Conservation (phyloP, 2,888 invertebrate genomes). For the Cheiracanthium punctorium region DNA sequence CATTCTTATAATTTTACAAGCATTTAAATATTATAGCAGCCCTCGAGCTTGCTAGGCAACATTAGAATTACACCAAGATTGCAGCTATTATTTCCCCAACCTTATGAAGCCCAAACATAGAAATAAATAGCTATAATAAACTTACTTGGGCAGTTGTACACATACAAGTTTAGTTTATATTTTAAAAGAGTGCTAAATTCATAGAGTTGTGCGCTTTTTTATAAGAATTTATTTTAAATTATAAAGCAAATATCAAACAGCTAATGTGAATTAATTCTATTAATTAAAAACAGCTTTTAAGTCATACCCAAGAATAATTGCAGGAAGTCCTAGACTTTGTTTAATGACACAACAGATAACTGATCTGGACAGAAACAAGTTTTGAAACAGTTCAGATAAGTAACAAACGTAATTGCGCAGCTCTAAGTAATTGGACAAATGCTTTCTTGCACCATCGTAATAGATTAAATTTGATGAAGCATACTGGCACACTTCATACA, state of each 20-base stretch:
- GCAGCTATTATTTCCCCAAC: too few relatives aligned
- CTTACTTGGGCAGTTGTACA: neutral
- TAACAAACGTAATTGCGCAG: neutral
- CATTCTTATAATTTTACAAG: too few relatives aligned
- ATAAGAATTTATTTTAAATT: neutral
- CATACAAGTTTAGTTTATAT: neutral
- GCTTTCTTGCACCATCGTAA: slow-evolving; percentile 24
- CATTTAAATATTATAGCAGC: too few relatives aligned
- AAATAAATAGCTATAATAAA: neutral
- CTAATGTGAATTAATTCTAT: neutral
- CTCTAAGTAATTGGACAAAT: neutral
- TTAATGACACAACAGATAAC: slow-evolving; percentile 24
- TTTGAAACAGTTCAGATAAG: neutral
- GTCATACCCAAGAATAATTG: slow-evolving; percentile 41
- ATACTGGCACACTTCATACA: neutral
- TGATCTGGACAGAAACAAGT: neutral
- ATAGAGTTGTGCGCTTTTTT: neutral
- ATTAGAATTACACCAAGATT: too few relatives aligned
- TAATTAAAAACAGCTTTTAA: too few relatives aligned
- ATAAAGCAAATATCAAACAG: neutral
- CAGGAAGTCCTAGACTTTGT: slow-evolving; percentile 23
- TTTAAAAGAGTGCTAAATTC: neutral
- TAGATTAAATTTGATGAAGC: slow-evolving; percentile 14
- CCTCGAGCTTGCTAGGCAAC: too few relatives aligned
- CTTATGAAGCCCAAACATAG: too few relatives aligned